These are phyloP conservation scores for Nymphicus hollandicus DNA, from an alignment of 2,113 vertebrate genomes.

Conservation along the genomic window DNA sequence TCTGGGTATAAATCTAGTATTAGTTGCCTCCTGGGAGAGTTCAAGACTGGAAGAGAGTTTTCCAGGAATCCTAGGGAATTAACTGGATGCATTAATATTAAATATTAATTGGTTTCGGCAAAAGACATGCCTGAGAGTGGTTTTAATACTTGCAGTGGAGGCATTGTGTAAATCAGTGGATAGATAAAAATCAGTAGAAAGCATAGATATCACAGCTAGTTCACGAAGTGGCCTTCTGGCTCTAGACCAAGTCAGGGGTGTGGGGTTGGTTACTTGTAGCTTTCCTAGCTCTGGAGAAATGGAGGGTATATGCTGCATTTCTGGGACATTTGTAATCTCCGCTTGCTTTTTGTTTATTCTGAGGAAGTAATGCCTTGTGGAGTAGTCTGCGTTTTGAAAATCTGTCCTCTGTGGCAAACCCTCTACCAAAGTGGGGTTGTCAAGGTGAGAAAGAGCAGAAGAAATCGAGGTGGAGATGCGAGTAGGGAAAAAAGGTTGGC, in stretches of 20 bases:
- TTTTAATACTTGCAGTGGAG: not conserved
- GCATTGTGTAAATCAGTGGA: not conserved
- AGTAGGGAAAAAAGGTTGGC: not conserved
- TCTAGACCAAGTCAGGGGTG: not conserved
- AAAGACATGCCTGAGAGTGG: not conserved
- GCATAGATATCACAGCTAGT: not conserved
- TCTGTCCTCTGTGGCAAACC: not conserved
- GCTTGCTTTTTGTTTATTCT: not conserved
- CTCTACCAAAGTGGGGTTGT: not conserved
- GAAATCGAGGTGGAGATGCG: not conserved
- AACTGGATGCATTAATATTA: slow-evolving; percentile 58
- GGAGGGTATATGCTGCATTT: not conserved
- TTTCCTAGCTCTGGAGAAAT: not conserved
- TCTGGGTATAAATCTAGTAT: slow-evolving; percentile 26
- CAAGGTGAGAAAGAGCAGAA: not conserved
- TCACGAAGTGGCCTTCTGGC: not conserved
- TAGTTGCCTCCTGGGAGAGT: slow-evolving; percentile 24
- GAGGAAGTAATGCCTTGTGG: not conserved
- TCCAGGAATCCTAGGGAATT: slow-evolving; percentile 56
- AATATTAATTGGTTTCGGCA: slow-evolving; percentile 52
- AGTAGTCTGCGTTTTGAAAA: not conserved
- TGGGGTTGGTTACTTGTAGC: not conserved
- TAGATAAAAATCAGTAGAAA: slow-evolving; percentile 5
- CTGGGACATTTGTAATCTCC: not conserved
- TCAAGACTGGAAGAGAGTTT: slow-evolving; percentile 44